phyloP scores from a whole-genome alignment of 2,797 vertebrate species.

The Distichodus sexfasciatus region DNA sequence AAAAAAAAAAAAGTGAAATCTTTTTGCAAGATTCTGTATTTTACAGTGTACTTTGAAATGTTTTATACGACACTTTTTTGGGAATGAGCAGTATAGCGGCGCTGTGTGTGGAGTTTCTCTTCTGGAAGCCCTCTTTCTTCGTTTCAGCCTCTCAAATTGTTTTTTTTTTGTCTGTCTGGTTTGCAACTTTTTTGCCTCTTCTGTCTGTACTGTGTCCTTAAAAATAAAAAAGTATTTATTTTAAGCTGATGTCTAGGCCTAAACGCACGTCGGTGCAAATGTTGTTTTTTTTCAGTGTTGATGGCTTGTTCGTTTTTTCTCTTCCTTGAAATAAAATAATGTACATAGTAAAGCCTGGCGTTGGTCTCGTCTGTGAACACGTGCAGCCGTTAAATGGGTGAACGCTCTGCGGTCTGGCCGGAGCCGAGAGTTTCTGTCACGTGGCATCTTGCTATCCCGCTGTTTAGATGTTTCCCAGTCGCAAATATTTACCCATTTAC shows the following conservation, averaged over 20 bases:
- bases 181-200: slow-evolving; percentile 70
- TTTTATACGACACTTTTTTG: slow-evolving; percentile 76
- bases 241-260: slow-evolving; percentile 70
- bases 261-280: slow-evolving; percentile 62
- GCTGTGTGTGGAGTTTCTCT: slow-evolving; percentile 64
- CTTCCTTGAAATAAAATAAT: slow-evolving; percentile 79
- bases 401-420: slow-evolving; percentile 3
- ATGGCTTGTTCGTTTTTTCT: slow-evolving; percentile 79
- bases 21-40: slow-evolving; percentile 81
- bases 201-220: slow-evolving; percentile 77
- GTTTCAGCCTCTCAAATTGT: slow-evolving; percentile 67
- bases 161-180: slow-evolving; percentile 64
- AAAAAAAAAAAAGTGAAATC: slow-evolving; percentile 54
- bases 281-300: slow-evolving; percentile 77
- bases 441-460: not conserved
- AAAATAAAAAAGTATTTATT: slow-evolving; percentile 81
- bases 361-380: slow-evolving; percentile 6
- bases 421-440: slow-evolving; percentile 21
- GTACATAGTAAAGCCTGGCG: slow-evolving; percentile 61
- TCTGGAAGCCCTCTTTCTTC: slow-evolving; percentile 52
- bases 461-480: slow-evolving; percentile 8
- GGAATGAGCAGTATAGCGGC: slow-evolving; percentile 61
- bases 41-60: slow-evolving; percentile 72
- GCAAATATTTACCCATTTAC: slow-evolving; percentile 47
- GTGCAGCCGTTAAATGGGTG: not conserved